Evolutionary conservation across 1,140 invertebrate genomes (phyloP).

Genomic region (Pogonognathellus flavescens): DNA sequence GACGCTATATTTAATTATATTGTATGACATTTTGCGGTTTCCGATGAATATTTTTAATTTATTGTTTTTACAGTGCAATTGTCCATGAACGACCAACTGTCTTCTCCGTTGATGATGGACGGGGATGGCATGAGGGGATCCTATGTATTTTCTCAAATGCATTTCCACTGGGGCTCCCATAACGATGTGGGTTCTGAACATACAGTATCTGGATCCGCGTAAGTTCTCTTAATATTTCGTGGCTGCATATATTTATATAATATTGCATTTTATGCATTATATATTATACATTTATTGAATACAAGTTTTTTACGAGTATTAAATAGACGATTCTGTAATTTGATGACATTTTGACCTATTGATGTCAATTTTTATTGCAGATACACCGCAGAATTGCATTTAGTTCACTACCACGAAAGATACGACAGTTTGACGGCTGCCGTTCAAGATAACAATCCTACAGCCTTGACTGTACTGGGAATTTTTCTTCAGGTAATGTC

Average conservation of each 20-base stretch:
- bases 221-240: conserved; percentile 65
- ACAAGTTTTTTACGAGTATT: no score
- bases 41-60: not conserved
- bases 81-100: conserved; percentile 61
- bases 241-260: no score
- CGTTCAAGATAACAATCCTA: conserved; percentile 69
- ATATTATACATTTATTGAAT: no score
- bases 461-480: conserved; percentile 72
- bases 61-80: conserved; percentile 63
- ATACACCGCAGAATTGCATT: conserved; percentile 69
- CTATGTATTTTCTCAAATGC: conserved; percentile 72
- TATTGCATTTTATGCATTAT: no score
- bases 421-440: conserved; percentile 71
- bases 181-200: conserved; percentile 74
- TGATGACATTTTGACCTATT: no score
- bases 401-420: conserved; percentile 72
- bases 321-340: not conserved
- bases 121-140: conserved; percentile 70
- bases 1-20: no score
- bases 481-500: conserved; percentile 72
- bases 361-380: no score
- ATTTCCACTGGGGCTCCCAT: conserved; percentile 74
- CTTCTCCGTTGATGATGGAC: conserved; percentile 59
- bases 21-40: no score
- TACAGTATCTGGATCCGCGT: conserved; percentile 71